phyloP scores from a whole-genome alignment of 2,797 vertebrate genomes.

The Melanotaenia boesemani region DNA sequence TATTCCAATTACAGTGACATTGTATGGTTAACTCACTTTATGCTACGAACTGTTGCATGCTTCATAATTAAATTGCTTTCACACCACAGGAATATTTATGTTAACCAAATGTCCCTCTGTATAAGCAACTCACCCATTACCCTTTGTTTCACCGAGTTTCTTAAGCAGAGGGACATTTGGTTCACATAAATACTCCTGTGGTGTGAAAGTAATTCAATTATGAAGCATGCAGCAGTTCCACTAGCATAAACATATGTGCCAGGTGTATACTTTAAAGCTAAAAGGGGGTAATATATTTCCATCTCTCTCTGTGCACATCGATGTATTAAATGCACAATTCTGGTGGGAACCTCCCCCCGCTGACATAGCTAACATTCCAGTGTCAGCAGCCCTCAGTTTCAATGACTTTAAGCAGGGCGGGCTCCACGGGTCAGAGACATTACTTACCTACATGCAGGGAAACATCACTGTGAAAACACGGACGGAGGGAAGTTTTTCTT shows the following conservation, averaged over 20 bases:
- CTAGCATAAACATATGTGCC: not conserved
- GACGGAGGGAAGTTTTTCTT: conserved; percentile 22
- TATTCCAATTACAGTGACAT: too few relatives aligned
- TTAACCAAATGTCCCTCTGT: too few relatives aligned
- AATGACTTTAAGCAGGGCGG: conserved; percentile 73
- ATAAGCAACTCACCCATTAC: too few relatives aligned
- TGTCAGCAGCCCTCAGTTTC: conserved; percentile 73
- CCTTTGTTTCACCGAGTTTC: too few relatives aligned
- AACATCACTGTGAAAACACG: conserved; percentile 70
- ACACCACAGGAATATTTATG: too few relatives aligned
- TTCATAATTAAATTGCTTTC: too few relatives aligned
- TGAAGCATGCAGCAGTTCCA: too few relatives aligned
- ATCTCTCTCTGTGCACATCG: conserved; percentile 6
- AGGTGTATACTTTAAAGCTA: conserved; percentile 5
- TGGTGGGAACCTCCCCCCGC: conserved; percentile 46
- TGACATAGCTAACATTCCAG: conserved; percentile 77
- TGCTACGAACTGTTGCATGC: too few relatives aligned
- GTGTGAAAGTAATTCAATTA: too few relatives aligned
- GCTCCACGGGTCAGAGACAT: conserved; percentile 69
- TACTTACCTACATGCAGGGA: conserved; percentile 66
- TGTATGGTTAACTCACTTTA: too few relatives aligned
- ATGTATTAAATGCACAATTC: conserved; percentile 57
- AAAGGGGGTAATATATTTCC: not conserved
- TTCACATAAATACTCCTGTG: too few relatives aligned
- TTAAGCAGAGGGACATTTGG: too few relatives aligned